A percentile compares a stretch with the other conserved stretches of the same genome.
phyloP scores from a whole-genome alignment of 2,113 vertebrate species.

The Chaenocephalus aceratus region DNA sequence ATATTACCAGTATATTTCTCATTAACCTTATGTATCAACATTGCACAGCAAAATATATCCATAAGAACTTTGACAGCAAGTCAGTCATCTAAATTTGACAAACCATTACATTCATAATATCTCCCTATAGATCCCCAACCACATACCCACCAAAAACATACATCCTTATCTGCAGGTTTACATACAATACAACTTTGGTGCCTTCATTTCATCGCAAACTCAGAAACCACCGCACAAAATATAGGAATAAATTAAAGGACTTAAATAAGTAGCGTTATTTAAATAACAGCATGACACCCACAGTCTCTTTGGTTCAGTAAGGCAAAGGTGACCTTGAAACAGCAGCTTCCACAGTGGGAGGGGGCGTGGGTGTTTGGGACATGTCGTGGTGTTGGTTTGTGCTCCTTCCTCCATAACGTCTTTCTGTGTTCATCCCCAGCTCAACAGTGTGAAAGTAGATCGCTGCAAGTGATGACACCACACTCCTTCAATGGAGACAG shows the following conservation, averaged over 20 bases:
- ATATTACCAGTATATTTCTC: background rate
- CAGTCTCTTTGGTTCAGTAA: constrained; percentile 71
- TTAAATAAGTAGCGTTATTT: constrained; percentile 14
- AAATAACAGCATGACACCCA: constrained; percentile 23
- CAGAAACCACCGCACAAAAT: constrained; percentile 26
- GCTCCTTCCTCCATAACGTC: background rate
- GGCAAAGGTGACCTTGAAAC: constrained; percentile 36
- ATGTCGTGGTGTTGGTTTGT: constrained; percentile 6
- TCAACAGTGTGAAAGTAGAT: background rate
- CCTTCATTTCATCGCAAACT: constrained; percentile 24
- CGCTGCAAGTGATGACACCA: background rate
- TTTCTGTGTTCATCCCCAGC: background rate
- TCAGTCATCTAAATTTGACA: background rate
- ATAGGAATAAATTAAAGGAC: constrained; percentile 31
- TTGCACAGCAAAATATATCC: constrained; percentile 34
- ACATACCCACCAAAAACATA: background rate
- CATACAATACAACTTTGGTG: constrained; percentile 46
- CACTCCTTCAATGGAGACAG: too few relatives aligned
- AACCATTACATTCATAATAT: constrained; percentile 43
- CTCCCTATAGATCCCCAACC: background rate
- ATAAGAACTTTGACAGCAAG: background rate
- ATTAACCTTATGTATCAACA: background rate
- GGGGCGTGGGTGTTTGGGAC: background rate
- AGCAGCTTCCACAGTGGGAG: background rate
- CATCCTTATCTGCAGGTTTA: background rate